Conservation (phyloP, 2,113 vertebrate genomes). For the Aptenodytes forsteri region DNA sequence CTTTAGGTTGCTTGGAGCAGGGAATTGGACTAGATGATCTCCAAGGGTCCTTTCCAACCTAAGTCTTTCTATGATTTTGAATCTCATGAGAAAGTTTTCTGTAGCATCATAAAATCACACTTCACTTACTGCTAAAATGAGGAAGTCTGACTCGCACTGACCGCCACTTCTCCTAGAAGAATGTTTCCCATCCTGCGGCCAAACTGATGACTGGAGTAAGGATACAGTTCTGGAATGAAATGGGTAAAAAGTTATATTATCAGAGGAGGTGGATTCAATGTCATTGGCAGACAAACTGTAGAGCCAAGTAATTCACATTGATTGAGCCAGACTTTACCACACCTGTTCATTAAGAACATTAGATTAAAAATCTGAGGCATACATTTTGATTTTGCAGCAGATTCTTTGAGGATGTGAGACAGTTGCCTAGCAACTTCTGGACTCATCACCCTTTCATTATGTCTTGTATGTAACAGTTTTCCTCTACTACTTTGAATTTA, state of each 20-base stretch:
- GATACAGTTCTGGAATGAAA: neutral
- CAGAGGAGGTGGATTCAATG: neutral
- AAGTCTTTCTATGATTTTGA: neutral
- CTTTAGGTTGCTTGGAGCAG: neutral
- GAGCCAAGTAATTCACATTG: slow-evolving; percentile 22
- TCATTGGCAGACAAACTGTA: slow-evolving; percentile 4
- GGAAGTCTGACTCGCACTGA: neutral
- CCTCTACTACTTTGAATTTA: slow-evolving; percentile 53
- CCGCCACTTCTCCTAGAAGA: neutral
- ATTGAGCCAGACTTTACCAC: slow-evolving; percentile 33
- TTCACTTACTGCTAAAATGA: neutral
- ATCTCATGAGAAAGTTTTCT: neutral
- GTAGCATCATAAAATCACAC: neutral
- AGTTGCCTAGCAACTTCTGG: slow-evolving; percentile 27
- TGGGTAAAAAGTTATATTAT: neutral
- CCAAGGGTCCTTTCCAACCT: neutral
- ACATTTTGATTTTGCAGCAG: slow-evolving; percentile 48
- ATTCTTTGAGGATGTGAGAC: slow-evolving; percentile 29
- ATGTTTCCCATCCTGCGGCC: neutral
- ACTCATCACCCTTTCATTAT: slow-evolving; percentile 43
- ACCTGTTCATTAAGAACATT: slow-evolving; percentile 12
- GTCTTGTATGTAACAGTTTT: slow-evolving; percentile 41
- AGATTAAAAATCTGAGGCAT: slow-evolving; percentile 33
- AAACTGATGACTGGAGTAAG: neutral
- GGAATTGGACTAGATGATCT: neutral